phyloP scores from a whole-genome alignment of 1,140 invertebrate genomes.

The Aleiodes sp. region DNA sequence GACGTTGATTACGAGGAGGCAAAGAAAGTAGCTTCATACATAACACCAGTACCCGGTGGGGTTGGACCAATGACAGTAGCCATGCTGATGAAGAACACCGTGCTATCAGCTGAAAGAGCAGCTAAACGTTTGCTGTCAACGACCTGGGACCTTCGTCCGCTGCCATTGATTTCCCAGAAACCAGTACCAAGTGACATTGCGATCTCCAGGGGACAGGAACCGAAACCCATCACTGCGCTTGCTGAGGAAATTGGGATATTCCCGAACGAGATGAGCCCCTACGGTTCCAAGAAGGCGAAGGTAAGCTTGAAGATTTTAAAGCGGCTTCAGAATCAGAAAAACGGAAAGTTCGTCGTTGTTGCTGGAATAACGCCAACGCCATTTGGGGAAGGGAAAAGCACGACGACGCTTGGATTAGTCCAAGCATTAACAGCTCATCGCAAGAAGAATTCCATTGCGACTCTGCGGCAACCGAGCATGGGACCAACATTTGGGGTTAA shows the following conservation, averaged over 20 bases:
- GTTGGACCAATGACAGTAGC: conserved; percentile 99
- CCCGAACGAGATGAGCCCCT: conserved; percentile 84
- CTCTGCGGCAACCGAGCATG: conserved; percentile 97
- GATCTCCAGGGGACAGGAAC: conserved; percentile 87
- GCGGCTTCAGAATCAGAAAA: conserved; percentile 73
- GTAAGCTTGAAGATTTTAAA: conserved; percentile 86
- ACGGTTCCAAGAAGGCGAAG: conserved; percentile 96
- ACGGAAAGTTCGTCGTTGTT: conserved; percentile 95
- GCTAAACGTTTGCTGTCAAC: conserved; percentile 67
- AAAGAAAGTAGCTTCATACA: conserved; percentile 80
- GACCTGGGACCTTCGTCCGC: conserved; percentile 73
- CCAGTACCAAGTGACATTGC: conserved; percentile 90
- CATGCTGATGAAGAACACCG: conserved; percentile 97
- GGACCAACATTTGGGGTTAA: conserved; percentile 99
- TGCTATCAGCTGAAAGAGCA: conserved; percentile 79
- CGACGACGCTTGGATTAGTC: conserved; percentile 91
- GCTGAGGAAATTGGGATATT: conserved; percentile 88
- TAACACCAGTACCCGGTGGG: conserved; percentile 98
- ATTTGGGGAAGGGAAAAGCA: conserved; percentile 97
- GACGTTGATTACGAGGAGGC: conserved; percentile 93
- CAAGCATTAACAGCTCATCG: conserved; percentile 91
- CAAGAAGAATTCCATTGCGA: conserved; percentile 90
- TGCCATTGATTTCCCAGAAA: conserved; percentile 69
- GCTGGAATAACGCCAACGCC: conserved; percentile 97
- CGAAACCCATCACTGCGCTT: conserved; percentile 83